These are phyloP conservation scores for Dichetophora obliterata DNA, from an alignment of 2,888 invertebrate genomes.

Conservation along the genomic window DNA sequence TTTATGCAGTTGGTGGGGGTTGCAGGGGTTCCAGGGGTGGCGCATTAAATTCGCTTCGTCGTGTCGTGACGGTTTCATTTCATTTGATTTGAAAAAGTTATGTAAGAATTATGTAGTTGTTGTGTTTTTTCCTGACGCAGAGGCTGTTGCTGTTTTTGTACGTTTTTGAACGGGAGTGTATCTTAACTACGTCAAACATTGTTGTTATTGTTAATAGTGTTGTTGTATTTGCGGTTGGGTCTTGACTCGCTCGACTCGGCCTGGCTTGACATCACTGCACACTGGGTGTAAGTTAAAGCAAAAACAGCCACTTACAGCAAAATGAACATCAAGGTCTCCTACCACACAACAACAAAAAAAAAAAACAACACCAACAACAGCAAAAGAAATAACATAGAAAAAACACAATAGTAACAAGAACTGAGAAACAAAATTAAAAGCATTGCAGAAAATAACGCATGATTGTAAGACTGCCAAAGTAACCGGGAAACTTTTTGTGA, in stretches of 20 bases:
- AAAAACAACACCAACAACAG: neutral
- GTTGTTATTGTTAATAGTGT: conserved; percentile 1
- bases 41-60: conserved; percentile 17
- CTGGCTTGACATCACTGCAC: neutral
- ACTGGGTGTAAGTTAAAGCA: conserved; percentile 8
- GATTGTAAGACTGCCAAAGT: conserved; percentile 25
- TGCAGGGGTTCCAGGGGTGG: neutral
- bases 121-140: neutral
- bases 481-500: conserved; percentile 1
- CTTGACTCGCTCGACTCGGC: neutral
- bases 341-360: neutral
- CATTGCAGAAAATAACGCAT: conserved; percentile 28
- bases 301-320: conserved; percentile 12
- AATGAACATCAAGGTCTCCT: conserved; percentile 23
- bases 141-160: conserved; percentile 31
- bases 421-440: neutral
- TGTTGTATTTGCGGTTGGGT: neutral
- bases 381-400: neutral
- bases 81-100: conserved; percentile 35
- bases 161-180: neutral
- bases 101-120: conserved; percentile 22
- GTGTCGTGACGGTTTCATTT: conserved; percentile 28
- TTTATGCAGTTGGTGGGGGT: neutral
- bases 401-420: neutral
- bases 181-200: neutral